These are phyloP conservation scores for Hippocampus mohnikei DNA, from an alignment of 2,113 vertebrate genomes.

Conservation along the genomic window DNA sequence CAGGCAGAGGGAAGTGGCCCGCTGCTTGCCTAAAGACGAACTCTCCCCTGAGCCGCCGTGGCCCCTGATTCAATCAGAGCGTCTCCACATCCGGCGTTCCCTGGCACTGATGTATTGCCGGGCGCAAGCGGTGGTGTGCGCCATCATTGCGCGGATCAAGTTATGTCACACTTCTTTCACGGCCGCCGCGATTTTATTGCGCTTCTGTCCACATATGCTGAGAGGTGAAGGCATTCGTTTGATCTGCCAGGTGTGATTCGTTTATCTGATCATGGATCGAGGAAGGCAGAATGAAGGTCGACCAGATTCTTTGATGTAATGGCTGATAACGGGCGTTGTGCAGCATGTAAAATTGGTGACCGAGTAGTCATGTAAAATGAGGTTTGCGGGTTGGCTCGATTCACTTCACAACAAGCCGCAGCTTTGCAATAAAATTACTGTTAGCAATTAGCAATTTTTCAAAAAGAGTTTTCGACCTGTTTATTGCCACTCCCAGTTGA, in stretches of 20 bases:
- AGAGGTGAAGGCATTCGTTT: constrained; percentile 66
- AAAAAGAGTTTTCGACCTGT: too few relatives aligned
- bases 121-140: constrained; percentile 51
- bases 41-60: constrained; percentile 56
- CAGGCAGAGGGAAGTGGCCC: constrained; percentile 34
- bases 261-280: constrained; percentile 67
- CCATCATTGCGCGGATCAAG: constrained; percentile 67
- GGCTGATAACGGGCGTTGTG: constrained; percentile 3
- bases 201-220: constrained; percentile 45
- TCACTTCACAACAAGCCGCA: too few relatives aligned
- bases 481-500: too few relatives aligned
- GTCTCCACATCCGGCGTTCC: constrained; percentile 60
- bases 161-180: constrained; percentile 71
- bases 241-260: constrained; percentile 55
- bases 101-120: constrained; percentile 78
- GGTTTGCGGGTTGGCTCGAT: neutral
- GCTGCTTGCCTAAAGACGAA: constrained; percentile 52
- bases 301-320: constrained; percentile 25
- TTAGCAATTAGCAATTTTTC: too few relatives aligned
- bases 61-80: constrained; percentile 68
- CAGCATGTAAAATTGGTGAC: neutral
- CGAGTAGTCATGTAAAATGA: neutral
- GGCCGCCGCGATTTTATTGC: constrained; percentile 59
- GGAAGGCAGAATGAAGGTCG: constrained; percentile 64
- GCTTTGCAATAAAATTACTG: too few relatives aligned